Evolutionary conservation across 2,888 invertebrate genomes (phyloP), one percentile per base, ranked within the genome.

Genomic region (Ametastegia equiseti): DNA sequence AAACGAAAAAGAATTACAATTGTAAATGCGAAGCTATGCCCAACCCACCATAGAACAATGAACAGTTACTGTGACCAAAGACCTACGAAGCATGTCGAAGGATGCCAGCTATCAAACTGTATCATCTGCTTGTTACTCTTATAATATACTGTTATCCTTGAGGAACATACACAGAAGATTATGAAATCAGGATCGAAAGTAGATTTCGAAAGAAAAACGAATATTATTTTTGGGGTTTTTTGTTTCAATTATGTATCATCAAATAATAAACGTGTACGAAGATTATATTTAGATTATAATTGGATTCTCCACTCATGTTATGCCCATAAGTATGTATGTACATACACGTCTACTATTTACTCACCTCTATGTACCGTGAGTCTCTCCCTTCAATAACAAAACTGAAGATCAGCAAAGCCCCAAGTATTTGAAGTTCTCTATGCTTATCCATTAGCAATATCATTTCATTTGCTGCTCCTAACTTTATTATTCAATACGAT

Each of bases 331-430:
- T 33, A 9, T 5, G 19, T 36, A 33, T 1, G n/a, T 19, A 65
- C 9, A 33, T 4, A 9, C 11, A 65, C 11, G 30, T 23, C 60
- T 15, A 45, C 65, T 81, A n/a, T 75, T 19, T 69, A 54, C 82
- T 85, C 83, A 90, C 90, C 90, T 90, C 90, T 33, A 88, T 83
- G 82, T 90, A 90, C 80, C 87, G 87, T 60, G 85, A 84, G 9
- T 83, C 82, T 15, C 81, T 81, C 36, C 71, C 71, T 33, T 78
- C 81, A 57, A 78, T 6, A 78, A 30, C 45, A 13, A 78, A 60
- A 60, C 57, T 7, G 15, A 42, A 78, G 45, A 78, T 63, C 2
- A 78, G 27, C 1, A 78, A 30, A 57, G 45, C 36, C 36, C 78
- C 57, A 45, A 78, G 19, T 42, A 78, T 30, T 75, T 19, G 54